Evolutionary conservation across 2,113 vertebrate species (phyloP), one percentile per base, ranked within the genome.

Genomic region (Podilymbus podiceps): DNA sequence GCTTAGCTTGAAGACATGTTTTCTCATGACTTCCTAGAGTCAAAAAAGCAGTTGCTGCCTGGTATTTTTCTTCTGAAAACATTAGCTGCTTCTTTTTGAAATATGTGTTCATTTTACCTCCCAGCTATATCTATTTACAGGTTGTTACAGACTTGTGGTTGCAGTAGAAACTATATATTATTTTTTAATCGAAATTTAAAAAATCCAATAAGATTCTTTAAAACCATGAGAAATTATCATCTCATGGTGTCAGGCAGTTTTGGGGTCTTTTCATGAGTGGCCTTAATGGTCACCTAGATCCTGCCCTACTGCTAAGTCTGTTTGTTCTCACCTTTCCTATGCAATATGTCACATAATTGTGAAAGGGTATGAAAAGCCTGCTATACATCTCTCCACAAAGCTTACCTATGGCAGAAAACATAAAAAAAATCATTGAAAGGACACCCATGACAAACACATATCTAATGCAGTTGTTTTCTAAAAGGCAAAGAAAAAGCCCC

Each of bases 21-120:
- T 97, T 94, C 92, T 96, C 67, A 19, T 81, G 63, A 95, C 76
- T 96, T 93, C 63, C 67, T 21, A 64, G 93, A 44, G 52, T 44
- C 27, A 44, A 22, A 79, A 82, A 77, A 87, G 17, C 47, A 84
- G 53, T 31, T 12, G 16, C 56, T 69, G n/a, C 33, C 50, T 21
- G 13, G 86, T 89, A 88, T 87, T 89, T 93, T 95, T 67, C 84
- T 97, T 96, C 95, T 96, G 95, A 95, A 96, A 97, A 95, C 85
- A 89, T 77, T 81, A 84, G 88, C 90, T 94, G 82, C 82, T 97
- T 31, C 63, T 97, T 96, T 95, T 94, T 88, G 17, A 86, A 90
- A 75, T 84, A 56, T 66, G 83, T 78, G 85, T 90, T 96, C 94
- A 86, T 89, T 79, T 93, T 20, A 31, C 63, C 85, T 95, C 92